These are phyloP conservation scores for Plagodis dolabraria DNA, from an alignment of 2,888 invertebrate species.

Conservation along the genomic window DNA sequence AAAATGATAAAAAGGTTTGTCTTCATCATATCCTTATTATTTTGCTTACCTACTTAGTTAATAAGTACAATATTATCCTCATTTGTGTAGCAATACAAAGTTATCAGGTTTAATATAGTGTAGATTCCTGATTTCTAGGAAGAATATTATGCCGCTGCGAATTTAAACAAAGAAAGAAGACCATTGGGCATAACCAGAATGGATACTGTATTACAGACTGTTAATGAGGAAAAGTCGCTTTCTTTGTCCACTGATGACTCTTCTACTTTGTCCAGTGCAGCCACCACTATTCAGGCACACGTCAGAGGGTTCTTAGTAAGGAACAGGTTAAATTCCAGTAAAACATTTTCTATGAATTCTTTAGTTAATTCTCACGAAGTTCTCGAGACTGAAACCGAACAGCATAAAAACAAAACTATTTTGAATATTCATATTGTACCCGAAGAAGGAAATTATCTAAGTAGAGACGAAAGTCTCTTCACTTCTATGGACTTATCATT, in stretches of 20 bases:
- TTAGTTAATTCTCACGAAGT: constrained; percentile 65
- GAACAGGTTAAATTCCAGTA: constrained; percentile 74
- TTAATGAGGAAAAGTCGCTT: constrained; percentile 81
- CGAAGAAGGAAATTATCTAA: constrained; percentile 67
- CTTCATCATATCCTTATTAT: no score
- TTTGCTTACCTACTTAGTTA: background rate
- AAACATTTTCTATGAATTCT: constrained; percentile 69
- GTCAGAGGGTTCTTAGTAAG: constrained; percentile 88
- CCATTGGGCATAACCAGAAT: constrained; percentile 69
- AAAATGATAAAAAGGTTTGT: constrained; percentile 54
- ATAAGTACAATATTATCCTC: background rate
- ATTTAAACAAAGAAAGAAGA: constrained; percentile 64
- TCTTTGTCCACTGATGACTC: constrained; percentile 81
- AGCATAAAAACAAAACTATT: constrained; percentile 66
- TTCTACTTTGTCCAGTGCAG: constrained; percentile 82
- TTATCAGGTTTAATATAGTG: constrained; percentile 23
- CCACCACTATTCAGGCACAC: constrained; percentile 88
- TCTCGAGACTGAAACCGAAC: constrained; percentile 63
- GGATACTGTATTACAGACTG: constrained; percentile 79
- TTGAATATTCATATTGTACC: constrained; percentile 79
- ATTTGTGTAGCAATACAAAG: background rate
- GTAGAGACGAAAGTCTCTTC: constrained; percentile 73
- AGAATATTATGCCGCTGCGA: constrained; percentile 50
- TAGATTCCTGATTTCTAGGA: constrained; percentile 56
- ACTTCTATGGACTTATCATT: constrained; percentile 75